Evolutionary conservation across 1,140 invertebrate genomes (phyloP), one percentile per base, ranked within the genome.

Genomic region (Sitophilus oryzae): DNA sequence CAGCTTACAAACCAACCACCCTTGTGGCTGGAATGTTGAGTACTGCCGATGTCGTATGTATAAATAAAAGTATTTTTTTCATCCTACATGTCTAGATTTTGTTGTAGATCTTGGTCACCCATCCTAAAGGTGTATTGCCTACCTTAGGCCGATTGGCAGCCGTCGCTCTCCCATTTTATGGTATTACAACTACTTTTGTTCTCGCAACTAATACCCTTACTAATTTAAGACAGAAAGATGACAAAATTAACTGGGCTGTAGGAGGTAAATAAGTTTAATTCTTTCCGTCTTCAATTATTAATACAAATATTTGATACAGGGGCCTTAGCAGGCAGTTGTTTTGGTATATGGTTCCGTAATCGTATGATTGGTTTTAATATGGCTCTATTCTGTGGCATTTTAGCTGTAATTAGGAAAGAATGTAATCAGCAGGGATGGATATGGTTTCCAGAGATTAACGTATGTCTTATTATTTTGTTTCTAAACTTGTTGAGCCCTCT

Each of bases 181-280:
- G 79, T 18, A 80, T 84, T 74, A 77, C 78, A 6, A 71, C 81
- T 8, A 74, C 82, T 6, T 88, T 83, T 69, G 78, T 81, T 3
- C 64, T 81, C 2, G 77, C 77, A 1, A 76, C 79, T 3, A 85
- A 82, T 59, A 59, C 74, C 1, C 64, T 78, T 1, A 77, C 76
- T 10, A 81, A 79, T 50, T 18, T 82, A 0, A 74, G 86, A 36
- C 75, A 77, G 19, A 83, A 84, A 65, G 82, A 88, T 62, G 86
- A 86, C 63, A 60, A 66, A 68, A 71, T 76, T 0, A 82, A 82
- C 60, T 83, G 81, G 61, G 71, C 78, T 46, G 16, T 80, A 45
- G 82, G 82, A 10, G 82, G 79, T 8, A 64, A 72, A 11, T 5
- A 30, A 30, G 11, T 30, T 30, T 30, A 11, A 30, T 11, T 30